Evolutionary conservation across 2,888 invertebrate species (phyloP), one percentile per base, ranked within the genome.

Genomic region (Enchytraeus crypticus): DNA sequence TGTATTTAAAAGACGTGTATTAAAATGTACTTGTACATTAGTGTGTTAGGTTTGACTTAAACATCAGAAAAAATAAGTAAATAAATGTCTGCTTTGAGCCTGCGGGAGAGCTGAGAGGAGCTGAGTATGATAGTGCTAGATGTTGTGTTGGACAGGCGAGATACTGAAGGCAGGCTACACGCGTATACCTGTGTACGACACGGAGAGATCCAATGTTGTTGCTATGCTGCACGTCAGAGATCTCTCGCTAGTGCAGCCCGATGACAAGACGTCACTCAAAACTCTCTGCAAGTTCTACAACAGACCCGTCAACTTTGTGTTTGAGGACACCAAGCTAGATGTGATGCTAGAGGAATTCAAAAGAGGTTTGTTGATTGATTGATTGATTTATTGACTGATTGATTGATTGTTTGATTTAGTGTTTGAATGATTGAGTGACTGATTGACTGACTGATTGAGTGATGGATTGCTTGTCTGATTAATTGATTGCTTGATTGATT

Each of bases 161-260:
- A 96, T 98, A 60, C 88, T 96, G 84, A 92, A 92, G 58, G 77
- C 77, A 67, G 83, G 97, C 2, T 97, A 88, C 82, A 96, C 97
- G 32, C 86, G 97, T 33, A 90, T 98, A 74, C 97, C 97, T 0
- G 92, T 98, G 0, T 98, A 85, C 79, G 92, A 95, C 71, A 71
- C 69, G 26, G 86, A 86, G 0, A 83, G 84, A 32, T 86, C 86
- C 69, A 92, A 93, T 80, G 91, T 97, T 69, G 86, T 95, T 18
- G 89, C 91, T 5, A 85, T 98, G 76, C 83, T 99, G 26, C 96
- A 95, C 81, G 93, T 96, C 72, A 98, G 97, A 80, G 98, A 99
- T 81, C 83, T 99, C 74, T 95, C 97, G 1, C 90, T 98, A 77
- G 89, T 98, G 68, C 98, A 98, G 82, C 95, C 98, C 0, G 96